Conservation (phyloP, 2,888 invertebrate genomes). For the Ischnus inquisitorius region DNA sequence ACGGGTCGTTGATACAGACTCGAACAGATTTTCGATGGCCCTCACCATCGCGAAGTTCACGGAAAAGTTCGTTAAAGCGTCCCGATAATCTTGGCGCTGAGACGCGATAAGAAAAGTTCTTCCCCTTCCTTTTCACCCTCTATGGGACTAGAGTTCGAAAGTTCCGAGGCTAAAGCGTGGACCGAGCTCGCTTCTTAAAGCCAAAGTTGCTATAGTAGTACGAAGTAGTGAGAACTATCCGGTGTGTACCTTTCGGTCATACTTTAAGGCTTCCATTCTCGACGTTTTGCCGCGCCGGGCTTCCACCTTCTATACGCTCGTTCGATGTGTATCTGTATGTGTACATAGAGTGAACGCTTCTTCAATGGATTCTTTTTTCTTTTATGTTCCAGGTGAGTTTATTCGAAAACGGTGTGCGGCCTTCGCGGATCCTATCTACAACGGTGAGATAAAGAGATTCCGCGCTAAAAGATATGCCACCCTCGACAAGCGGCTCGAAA, state of each 20-base stretch:
- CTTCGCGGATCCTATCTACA: not conserved
- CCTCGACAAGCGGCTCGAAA: slow-evolving; percentile 17
- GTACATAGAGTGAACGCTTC: slow-evolving; percentile 43
- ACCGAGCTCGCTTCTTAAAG: slow-evolving; percentile 28
- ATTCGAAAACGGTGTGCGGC: slow-evolving; percentile 12
- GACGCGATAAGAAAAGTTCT: slow-evolving; percentile 63
- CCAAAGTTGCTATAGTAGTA: slow-evolving; percentile 39
- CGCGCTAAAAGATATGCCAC: slow-evolving; percentile 38
- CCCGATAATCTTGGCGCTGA: slow-evolving; percentile 51
- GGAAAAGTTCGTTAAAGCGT: slow-evolving; percentile 65
- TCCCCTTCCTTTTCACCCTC: slow-evolving; percentile 22
- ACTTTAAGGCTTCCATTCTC: slow-evolving; percentile 54
- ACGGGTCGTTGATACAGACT: slow-evolving; percentile 13
- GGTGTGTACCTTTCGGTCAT: slow-evolving; percentile 54
- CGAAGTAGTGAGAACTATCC: slow-evolving; percentile 52
- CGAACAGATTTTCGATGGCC: slow-evolving; percentile 52
- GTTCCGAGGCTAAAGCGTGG: slow-evolving; percentile 15
- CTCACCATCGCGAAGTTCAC: slow-evolving; percentile 16
- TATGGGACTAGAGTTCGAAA: slow-evolving; percentile 18
- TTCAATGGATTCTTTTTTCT: slow-evolving; percentile 45
- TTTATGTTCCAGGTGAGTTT: slow-evolving; percentile 73
- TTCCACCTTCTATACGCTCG: slow-evolving; percentile 11
- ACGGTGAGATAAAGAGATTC: slow-evolving; percentile 10
- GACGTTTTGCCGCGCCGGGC: slow-evolving; percentile 17
- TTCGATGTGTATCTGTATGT: slow-evolving; percentile 17